Evolutionary conservation across 2,888 invertebrate genomes (phyloP), one percentile per base, ranked within the genome.

Genomic region (Chydorus sphaericus): DNA sequence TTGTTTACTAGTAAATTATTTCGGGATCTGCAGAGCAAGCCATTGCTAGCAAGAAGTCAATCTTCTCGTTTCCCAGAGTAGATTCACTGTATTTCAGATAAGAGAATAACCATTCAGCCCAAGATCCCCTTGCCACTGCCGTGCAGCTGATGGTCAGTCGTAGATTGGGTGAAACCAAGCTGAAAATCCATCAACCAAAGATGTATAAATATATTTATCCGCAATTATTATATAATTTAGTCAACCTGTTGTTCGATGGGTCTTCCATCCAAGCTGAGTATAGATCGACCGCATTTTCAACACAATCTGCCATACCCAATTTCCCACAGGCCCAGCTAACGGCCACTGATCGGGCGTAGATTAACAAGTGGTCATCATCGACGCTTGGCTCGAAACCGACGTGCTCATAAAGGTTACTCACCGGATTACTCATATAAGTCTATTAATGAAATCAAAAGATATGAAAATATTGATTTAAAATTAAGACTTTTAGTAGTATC

Each of bases 41-140:
- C n/a, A n/a, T n/a, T n/a, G n/a, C n/a, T n/a, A n/a, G n/a, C n/a
- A n/a, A n/a, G n/a, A n/a, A n/a, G n/a, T n/a, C n/a, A n/a, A n/a
- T n/a, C n/a, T n/a, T n/a, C n/a, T n/a, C n/a, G n/a, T n/a, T n/a
- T n/a, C n/a, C n/a, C n/a, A n/a, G n/a, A n/a, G n/a, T n/a, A n/a
- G n/a, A n/a, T n/a, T n/a, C n/a, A n/a, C n/a, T n/a, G 67, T 86
- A 92, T 30, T 84, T 75, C 50, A 83, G 75, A 80, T 87, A 90
- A 1, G 85, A 82, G 67, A 92, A 92, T 60, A 85, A 79, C 93
- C 93, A 94, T 66, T 91, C 90, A 1, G 77, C 74, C 61, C 84
- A 82, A 0, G 85, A 84, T 1, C 93, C 93, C 10, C 83, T 78
- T 56, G 81, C 77, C 6, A 94, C 80, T 0, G 87, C 91, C 2